These are phyloP conservation scores for Lumbricus terrestris DNA, from an alignment of 2,888 invertebrate genomes.

Conservation along the genomic window DNA sequence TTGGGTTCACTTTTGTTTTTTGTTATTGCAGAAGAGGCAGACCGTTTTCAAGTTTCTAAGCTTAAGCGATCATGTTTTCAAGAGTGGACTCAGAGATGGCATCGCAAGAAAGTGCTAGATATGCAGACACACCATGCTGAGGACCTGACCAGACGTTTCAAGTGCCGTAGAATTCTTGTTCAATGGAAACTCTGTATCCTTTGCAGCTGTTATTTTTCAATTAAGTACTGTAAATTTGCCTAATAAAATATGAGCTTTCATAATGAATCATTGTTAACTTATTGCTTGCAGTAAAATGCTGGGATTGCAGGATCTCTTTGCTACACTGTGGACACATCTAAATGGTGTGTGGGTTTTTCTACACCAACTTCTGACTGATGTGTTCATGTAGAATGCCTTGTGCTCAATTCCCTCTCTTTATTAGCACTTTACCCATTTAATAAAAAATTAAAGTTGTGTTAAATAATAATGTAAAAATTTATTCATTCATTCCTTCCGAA, in stretches of 20 bases:
- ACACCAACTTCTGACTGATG: no score
- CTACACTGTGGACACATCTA: not conserved
- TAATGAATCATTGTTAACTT: no score
- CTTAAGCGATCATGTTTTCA: not conserved
- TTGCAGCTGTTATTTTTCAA: not conserved
- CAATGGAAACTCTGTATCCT: not conserved
- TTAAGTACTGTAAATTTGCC: no score
- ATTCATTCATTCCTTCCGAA: no score
- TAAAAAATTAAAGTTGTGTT: no score
- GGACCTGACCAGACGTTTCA: not conserved
- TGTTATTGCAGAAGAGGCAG: slow-evolving; percentile 5
- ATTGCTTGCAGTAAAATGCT: not conserved
- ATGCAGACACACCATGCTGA: not conserved
- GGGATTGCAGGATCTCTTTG: not conserved
- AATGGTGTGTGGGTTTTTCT: no score
- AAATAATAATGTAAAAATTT: no score
- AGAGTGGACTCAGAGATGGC: not conserved
- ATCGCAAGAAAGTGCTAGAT: not conserved
- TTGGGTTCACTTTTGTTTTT: not conserved
- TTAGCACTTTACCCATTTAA: no score
- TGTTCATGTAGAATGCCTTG: no score
- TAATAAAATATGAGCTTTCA: no score
- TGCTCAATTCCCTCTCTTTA: no score
- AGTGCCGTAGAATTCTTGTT: not conserved
- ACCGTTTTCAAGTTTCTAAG: not conserved